Percentiles rank a stretch among this genome's conserved stretches.
Evolutionary conservation across 2,888 invertebrate species (phyloP).

Genomic region (Tinea semifulvella): DNA sequence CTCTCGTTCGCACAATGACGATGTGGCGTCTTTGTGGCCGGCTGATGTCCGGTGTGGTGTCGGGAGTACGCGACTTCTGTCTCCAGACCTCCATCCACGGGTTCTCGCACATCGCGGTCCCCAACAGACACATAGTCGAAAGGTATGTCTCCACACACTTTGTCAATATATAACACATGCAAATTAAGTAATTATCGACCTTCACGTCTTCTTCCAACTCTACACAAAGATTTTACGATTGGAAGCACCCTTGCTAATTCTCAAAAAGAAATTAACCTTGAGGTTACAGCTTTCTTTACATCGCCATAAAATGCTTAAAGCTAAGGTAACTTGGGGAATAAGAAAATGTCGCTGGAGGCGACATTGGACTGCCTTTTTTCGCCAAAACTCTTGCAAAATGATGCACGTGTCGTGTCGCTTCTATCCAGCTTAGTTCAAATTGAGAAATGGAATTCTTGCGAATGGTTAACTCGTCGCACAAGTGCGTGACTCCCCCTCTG

Average conservation of each 20-base stretch:
- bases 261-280: neutral
- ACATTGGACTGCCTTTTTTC: no score
- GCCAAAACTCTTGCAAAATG: no score
- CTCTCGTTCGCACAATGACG: neutral
- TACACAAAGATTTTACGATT: neutral
- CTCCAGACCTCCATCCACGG: conserved; percentile 56
- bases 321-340: no score
- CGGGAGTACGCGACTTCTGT: conserved; percentile 37
- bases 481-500: no score
- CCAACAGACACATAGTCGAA: conserved; percentile 51
- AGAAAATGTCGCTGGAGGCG: no score
- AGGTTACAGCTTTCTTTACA: no score
- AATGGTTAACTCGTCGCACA: no score
- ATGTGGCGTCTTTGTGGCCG: no score
- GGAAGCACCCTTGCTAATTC: neutral
- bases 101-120: conserved; percentile 48
- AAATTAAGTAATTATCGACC: neutral
- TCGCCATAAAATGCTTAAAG: no score
- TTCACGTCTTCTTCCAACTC: neutral
- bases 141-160: conserved; percentile 40
- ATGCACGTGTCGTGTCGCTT: no score
- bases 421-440: no score
- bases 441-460: no score
- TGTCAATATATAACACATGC: neutral
- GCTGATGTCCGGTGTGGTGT: neutral